Conservation (phyloP, 2,797 vertebrate species). For the Xenopus petersii region DNA sequence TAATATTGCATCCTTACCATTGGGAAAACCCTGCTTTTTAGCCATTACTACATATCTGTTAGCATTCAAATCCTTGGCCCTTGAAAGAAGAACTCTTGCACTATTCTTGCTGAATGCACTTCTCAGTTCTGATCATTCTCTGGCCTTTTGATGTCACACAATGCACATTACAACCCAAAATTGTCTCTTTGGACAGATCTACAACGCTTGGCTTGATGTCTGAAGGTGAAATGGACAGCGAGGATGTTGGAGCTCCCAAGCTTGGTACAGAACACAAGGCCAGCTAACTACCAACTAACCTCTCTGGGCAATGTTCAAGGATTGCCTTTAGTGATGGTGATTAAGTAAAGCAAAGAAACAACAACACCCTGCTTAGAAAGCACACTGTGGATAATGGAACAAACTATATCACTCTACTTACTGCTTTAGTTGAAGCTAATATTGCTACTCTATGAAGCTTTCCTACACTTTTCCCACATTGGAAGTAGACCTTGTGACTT, state of each 20-base stretch:
- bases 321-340: background rate
- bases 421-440: too few species aligned
- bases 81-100: constrained; percentile 59
- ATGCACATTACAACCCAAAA: constrained; percentile 68
- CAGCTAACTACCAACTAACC: constrained; percentile 30
- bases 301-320: background rate
- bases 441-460: too few species aligned
- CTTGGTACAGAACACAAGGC: constrained; percentile 52
- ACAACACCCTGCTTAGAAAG: too few species aligned
- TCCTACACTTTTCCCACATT: too few species aligned
- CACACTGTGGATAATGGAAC: too few species aligned
- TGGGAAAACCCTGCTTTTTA: constrained; percentile 54
- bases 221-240: constrained; percentile 68
- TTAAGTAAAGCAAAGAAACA: too few species aligned
- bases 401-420: too few species aligned
- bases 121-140: constrained; percentile 60
- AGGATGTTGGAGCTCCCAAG: constrained; percentile 68
- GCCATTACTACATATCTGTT: constrained; percentile 52
- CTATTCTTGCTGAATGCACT: constrained; percentile 63
- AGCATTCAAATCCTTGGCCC: constrained; percentile 59
- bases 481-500: too few species aligned
- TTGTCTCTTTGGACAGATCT: constrained; percentile 73
- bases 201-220: constrained; percentile 71
- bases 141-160: constrained; percentile 70
- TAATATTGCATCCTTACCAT: constrained; percentile 59